Base-by-base conservation (phyloP, 1,140 invertebrate species). In the Chrysomallon squamiferum region DNA sequence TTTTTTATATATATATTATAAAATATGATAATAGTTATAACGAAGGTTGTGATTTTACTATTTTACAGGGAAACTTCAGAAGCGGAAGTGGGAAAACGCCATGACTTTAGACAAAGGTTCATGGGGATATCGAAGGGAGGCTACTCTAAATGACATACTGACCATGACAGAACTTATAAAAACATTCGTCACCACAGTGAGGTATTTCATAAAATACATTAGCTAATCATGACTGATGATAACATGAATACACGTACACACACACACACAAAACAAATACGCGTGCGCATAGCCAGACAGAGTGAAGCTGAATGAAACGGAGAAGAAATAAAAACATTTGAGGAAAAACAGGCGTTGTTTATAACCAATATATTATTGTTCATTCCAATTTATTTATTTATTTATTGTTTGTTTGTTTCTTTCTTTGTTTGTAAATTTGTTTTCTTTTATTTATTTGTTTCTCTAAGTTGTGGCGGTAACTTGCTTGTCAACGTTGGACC, bases 401-500 rank as follows among this genome's bases (percentile, higher is more conserved):
- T 38, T 7, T 20, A n/a, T n/a, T n/a, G 4, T 50, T 7, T 20
- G 7, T 50, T 7, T 50, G 7, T 27, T 20, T 50, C 35, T 38
- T 15, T 38, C 35, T 38, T 15, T 38, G 6, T 38, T 15, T 38
- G 6, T 38, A 5, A 7, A 5, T 38, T 38, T 15, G 15, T 15
- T 7, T 15, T 38, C 2, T 0, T 15, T 15, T 27, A 27, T 4
- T 27, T 7, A 50, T 47, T n/a, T 47, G n/a, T 47, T n/a, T 47
- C 25, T 2, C 45, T 35, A 33, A 93, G 93, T 66, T 95, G 92
- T 79, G 93, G 93, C 84, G 94, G 93, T 30, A 97, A 97, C 85
- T 86, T 94, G 7, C 80, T 96, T 9, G 90, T 97, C 74, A 97
- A 97, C 80, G 88, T 97, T 66, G 95, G 95, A 1, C 95, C 95